Percentiles rank a stretch among this genome's conserved stretches.
phyloP scores from a whole-genome alignment of 1,140 invertebrate species.

The Bicyclus anynana region DNA sequence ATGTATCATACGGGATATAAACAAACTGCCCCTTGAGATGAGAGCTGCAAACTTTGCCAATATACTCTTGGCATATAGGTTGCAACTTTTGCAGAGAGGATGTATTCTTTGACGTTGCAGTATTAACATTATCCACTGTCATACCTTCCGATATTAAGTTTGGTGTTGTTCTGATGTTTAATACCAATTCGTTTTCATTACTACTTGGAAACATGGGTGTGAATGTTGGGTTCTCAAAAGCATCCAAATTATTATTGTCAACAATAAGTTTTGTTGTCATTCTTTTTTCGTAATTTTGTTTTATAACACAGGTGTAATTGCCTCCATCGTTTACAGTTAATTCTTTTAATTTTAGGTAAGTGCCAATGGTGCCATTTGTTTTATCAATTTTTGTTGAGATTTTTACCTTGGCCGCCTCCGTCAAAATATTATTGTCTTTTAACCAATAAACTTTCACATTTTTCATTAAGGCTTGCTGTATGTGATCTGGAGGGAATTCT shows the following conservation, averaged over 20 bases:
- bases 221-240: slow-evolving; percentile 47
- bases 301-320: slow-evolving; percentile 67
- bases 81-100: slow-evolving; percentile 40
- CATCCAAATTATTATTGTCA: slow-evolving; percentile 35
- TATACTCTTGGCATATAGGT: slow-evolving; percentile 86
- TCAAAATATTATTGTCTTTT: slow-evolving; percentile 50
- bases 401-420: slow-evolving; percentile 39
- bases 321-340: slow-evolving; percentile 50
- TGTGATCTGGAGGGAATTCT: slow-evolving; percentile 60
- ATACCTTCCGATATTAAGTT: slow-evolving; percentile 53
- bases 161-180: slow-evolving; percentile 49
- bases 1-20: slow-evolving; percentile 88
- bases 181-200: slow-evolving; percentile 39
- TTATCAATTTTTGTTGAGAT: slow-evolving; percentile 57
- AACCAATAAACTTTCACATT: slow-evolving; percentile 70
- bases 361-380: slow-evolving; percentile 57
- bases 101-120: slow-evolving; percentile 20
- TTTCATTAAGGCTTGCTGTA: slow-evolving; percentile 57
- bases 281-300: slow-evolving; percentile 65
- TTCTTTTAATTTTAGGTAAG: slow-evolving; percentile 52
- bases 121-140: slow-evolving; percentile 30
- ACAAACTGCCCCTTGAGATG: slow-evolving; percentile 89
- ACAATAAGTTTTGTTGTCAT: slow-evolving; percentile 55
- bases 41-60: slow-evolving; percentile 87
- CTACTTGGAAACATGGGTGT: slow-evolving; percentile 42